These are phyloP conservation scores for Trisateles emortualis DNA, from an alignment of 2,888 invertebrate genomes.

Conservation along the genomic window DNA sequence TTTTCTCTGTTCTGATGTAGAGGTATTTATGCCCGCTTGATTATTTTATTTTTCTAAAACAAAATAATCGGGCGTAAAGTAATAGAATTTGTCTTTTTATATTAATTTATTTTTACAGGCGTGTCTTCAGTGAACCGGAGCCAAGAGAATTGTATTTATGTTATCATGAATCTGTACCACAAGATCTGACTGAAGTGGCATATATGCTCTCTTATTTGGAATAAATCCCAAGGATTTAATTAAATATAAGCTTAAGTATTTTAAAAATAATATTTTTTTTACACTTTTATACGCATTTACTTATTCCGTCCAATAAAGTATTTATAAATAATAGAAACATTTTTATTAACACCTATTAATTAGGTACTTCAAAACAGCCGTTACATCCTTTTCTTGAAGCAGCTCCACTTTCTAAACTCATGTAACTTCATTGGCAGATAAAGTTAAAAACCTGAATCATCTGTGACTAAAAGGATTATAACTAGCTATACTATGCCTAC, in stretches of 20 bases:
- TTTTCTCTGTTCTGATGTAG: no score
- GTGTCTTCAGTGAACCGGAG: constrained; percentile 92
- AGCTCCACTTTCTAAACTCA: no score
- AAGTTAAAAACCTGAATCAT: no score
- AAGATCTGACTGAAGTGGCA: constrained; percentile 95
- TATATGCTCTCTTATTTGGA: constrained; percentile 90
- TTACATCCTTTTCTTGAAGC: no score
- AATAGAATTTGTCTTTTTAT: no score
- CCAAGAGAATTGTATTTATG: constrained; percentile 95
- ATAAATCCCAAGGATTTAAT: constrained; percentile 50
- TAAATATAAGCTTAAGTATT: not conserved
- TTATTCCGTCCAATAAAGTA: constrained; percentile 27
- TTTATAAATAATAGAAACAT: not conserved
- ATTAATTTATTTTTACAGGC: constrained; percentile 81
- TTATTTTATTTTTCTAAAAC: no score
- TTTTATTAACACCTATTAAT: not conserved
- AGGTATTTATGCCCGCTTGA: no score
- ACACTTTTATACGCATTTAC: not conserved
- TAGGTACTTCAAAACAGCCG: no score
- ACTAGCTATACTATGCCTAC: no score
- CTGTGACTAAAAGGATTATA: no score
- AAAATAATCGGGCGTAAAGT: not conserved
- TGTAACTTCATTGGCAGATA: no score
- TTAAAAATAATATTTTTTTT: not conserved
- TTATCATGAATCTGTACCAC: constrained; percentile 94